Conservation (phyloP, 2,113 vertebrate species). For the Lepidothrix coronata region DNA sequence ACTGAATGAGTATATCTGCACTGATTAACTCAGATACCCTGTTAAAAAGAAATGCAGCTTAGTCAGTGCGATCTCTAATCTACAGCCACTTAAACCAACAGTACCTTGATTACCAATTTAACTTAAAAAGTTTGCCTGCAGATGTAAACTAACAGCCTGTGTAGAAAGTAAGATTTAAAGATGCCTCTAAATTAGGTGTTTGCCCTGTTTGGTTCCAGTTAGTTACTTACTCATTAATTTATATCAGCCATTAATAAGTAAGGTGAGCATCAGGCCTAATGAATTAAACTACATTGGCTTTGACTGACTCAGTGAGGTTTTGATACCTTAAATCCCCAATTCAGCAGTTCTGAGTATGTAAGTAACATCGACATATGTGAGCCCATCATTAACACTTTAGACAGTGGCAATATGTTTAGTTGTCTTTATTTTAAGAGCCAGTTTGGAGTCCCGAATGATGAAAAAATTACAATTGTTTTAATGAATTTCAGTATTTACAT, state of each 20-base stretch:
- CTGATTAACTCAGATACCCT: background rate
- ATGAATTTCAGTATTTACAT: background rate
- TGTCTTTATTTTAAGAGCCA: background rate
- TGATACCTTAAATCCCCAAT: background rate
- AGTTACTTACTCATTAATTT: constrained; percentile 43
- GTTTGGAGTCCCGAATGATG: background rate
- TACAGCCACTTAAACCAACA: constrained; percentile 13
- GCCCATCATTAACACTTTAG: background rate
- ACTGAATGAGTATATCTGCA: background rate
- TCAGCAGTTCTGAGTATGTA: background rate
- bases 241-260: background rate
- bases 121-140: background rate
- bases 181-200: constrained; percentile 9
- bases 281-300: background rate
- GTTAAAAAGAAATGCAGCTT: constrained; percentile 27
- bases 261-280: background rate
- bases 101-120: constrained; percentile 28
- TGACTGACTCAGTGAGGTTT: background rate
- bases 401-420: background rate
- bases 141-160: constrained; percentile 31
- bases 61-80: background rate
- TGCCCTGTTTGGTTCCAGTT: background rate
- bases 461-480: accelerated
- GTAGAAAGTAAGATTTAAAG: constrained; percentile 13
- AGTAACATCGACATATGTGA: background rate